Evolutionary conservation across 2,888 invertebrate genomes (phyloP).

Genomic region (Furcula furcula): DNA sequence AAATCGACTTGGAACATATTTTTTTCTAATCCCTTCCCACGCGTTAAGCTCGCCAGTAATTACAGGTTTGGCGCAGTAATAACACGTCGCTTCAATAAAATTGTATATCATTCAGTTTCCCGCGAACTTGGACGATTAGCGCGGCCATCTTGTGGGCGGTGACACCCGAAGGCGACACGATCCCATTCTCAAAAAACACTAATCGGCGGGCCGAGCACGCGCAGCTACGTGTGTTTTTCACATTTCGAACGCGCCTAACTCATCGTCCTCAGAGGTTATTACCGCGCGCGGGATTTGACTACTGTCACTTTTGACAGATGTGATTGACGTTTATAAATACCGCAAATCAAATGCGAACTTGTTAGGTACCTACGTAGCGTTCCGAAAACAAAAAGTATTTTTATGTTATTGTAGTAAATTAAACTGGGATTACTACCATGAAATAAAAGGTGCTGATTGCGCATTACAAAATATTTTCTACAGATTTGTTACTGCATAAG

Average conservation of each 20-base stretch:
- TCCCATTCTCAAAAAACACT: slow-evolving; percentile 79
- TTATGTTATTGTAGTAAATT: too few species aligned
- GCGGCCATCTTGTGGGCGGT: slow-evolving; percentile 80
- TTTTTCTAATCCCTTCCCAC: slow-evolving; percentile 80
- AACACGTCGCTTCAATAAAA: slow-evolving; percentile 80
- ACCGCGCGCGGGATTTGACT: slow-evolving; percentile 73
- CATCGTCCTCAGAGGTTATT: slow-evolving; percentile 63
- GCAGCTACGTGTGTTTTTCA: slow-evolving; percentile 78
- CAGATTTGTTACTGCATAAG: too few species aligned
- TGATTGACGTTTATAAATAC: slow-evolving; percentile 79
- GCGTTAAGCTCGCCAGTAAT: slow-evolving; percentile 72
- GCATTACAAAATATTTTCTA: too few species aligned
- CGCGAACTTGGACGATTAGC: slow-evolving; percentile 76
- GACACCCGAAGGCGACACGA: slow-evolving; percentile 77
- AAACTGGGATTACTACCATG: too few species aligned
- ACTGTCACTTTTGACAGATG: slow-evolving; percentile 77
- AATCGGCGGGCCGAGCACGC: slow-evolving; percentile 78
- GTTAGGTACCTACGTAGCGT: too few species aligned
- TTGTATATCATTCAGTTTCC: slow-evolving; percentile 79
- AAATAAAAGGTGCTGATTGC: too few species aligned
- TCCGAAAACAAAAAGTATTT: too few species aligned
- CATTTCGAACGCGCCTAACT: slow-evolving; percentile 61
- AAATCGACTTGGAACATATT: slow-evolving; percentile 56
- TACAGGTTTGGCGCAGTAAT: slow-evolving; percentile 76
- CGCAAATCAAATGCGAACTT: slow-evolving; percentile 69